Conservation (phyloP, 2,113 vertebrate genomes). For the Oncorhynchus kisutch region DNA sequence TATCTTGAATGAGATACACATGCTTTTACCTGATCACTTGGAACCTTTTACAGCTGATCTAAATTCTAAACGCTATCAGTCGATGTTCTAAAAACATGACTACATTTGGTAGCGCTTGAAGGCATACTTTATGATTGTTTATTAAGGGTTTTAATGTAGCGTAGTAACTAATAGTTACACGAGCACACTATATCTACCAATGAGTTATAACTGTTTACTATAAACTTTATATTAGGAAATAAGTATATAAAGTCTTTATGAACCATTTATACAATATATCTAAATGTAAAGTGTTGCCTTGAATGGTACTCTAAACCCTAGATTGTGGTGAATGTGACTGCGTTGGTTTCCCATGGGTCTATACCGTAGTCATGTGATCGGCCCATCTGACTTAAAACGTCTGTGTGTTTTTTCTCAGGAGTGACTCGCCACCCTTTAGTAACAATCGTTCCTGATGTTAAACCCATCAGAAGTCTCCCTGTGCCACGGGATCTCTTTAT, state of each 20-base stretch:
- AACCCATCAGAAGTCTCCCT: constrained; percentile 70
- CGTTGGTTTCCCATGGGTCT: constrained; percentile 69
- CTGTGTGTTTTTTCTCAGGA: constrained; percentile 66
- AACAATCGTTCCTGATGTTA: constrained; percentile 74
- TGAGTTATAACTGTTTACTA: too few species aligned
- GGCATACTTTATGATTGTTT: too few species aligned
- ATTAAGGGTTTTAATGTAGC: too few species aligned
- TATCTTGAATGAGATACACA: constrained; percentile 5
- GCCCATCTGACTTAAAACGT: constrained; percentile 26
- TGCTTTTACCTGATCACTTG: background rate
- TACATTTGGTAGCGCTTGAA: too few species aligned
- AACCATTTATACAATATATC: too few species aligned
- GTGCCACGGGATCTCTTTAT: constrained; percentile 68
- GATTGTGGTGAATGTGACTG: background rate
- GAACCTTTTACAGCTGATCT: background rate
- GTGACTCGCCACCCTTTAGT: constrained; percentile 65
- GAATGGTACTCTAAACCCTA: too few species aligned
- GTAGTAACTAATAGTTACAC: too few species aligned
- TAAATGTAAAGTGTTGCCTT: too few species aligned
- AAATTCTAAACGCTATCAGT: background rate
- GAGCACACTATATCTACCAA: too few species aligned
- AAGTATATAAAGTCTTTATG: too few species aligned
- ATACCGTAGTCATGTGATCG: constrained; percentile 65
- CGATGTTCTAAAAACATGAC: too few species aligned
- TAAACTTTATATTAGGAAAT: too few species aligned